Evolutionary conservation across 1,140 invertebrate genomes (phyloP).

Genomic region (Calliopsis andreniformis): DNA sequence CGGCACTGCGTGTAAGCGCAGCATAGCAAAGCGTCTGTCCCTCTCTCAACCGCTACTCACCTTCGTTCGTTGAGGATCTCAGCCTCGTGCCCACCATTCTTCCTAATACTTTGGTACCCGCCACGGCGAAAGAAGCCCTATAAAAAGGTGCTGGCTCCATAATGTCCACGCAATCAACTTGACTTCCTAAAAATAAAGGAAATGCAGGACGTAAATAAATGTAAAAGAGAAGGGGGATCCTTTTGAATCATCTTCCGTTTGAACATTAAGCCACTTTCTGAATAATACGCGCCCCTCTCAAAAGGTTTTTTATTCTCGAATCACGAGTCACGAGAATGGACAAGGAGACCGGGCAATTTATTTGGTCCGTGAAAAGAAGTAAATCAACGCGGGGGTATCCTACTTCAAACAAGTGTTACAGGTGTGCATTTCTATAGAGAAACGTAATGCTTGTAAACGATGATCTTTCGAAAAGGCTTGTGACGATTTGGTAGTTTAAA

Average conservation of each 20-base stretch:
- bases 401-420: constrained; percentile 38
- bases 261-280: constrained; percentile 12
- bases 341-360: constrained; percentile 13
- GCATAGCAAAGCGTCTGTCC: constrained; percentile 68
- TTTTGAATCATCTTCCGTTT: background rate
- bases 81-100: constrained; percentile 70
- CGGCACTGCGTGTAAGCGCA: constrained; percentile 62
- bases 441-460: constrained; percentile 21
- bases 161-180: constrained; percentile 36
- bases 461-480: background rate
- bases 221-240: background rate
- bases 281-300: background rate
- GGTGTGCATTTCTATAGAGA: background rate
- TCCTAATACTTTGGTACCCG: constrained; percentile 69
- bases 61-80: constrained; percentile 62
- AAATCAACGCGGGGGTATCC: constrained; percentile 31
- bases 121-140: constrained; percentile 42
- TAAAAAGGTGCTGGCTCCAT: constrained; percentile 39
- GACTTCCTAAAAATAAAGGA: constrained; percentile 49
- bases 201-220: constrained; percentile 18
- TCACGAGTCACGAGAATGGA: background rate
- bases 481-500: background rate
- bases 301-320: constrained; percentile 21
- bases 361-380: constrained; percentile 3
- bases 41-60: constrained; percentile 59